These are phyloP conservation scores for Eriosoma lanigerum DNA, from an alignment of 1,140 invertebrate species.

Conservation along the genomic window DNA sequence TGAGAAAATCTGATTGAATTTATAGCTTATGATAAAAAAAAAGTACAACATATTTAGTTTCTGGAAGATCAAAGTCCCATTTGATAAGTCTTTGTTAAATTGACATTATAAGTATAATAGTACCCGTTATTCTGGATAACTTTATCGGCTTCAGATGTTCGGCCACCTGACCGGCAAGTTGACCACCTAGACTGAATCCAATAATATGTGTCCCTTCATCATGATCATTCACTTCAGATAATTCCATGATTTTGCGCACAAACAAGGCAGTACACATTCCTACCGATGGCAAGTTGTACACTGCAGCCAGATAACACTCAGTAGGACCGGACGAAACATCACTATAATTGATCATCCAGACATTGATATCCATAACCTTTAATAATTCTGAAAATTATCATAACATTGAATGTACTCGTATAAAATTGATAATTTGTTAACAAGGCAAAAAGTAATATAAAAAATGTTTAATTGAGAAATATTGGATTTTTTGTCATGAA, in stretches of 20 bases:
- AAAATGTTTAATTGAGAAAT: too few relatives aligned
- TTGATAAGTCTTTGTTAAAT: too few relatives aligned
- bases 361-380: conserved; percentile 63
- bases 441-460: too few relatives aligned
- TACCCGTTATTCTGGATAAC: conserved; percentile 66
- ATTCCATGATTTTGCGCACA: conserved; percentile 62
- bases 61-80: too few relatives aligned
- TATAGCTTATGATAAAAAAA: too few relatives aligned
- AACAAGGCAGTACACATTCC: conserved; percentile 65
- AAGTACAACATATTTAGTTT: too few relatives aligned
- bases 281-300: conserved; percentile 66
- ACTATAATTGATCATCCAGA: conserved; percentile 70
- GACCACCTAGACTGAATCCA: conserved; percentile 72
- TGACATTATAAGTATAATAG: too few relatives aligned
- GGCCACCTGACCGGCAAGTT: conserved; percentile 65
- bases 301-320: conserved; percentile 66
- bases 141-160: conserved; percentile 61
- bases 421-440: too few relatives aligned
- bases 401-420: too few relatives aligned
- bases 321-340: conserved; percentile 62
- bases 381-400: conserved; percentile 63
- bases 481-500: too few relatives aligned
- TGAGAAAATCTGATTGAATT: too few relatives aligned
- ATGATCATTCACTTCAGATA: conserved; percentile 55
- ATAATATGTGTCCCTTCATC: conserved; percentile 65